These are phyloP conservation scores for Toxotes lorentzi DNA, from an alignment of 2,797 vertebrate species.

Conservation along the genomic window DNA sequence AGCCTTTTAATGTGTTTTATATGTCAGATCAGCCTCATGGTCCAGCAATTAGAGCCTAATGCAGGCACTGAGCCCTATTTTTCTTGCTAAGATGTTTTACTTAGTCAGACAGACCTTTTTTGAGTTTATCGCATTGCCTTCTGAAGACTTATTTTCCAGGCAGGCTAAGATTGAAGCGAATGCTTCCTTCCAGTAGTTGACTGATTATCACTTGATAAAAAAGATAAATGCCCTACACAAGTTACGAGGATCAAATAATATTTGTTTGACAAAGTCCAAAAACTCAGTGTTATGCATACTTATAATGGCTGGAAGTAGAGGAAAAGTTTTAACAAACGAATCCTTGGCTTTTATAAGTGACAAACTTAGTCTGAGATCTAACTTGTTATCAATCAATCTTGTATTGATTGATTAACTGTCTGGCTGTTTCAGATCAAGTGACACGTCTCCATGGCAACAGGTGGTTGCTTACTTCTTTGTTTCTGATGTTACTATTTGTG, in stretches of 20 bases:
- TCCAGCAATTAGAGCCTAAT: conserved; percentile 49
- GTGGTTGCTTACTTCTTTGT: conserved; percentile 20
- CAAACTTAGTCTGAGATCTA: neutral
- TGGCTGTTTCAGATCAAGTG: neutral
- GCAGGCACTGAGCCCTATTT: conserved; percentile 43
- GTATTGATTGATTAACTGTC: neutral
- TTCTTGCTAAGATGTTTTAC: conserved; percentile 34
- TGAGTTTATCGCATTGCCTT: conserved; percentile 40
- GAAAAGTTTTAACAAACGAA: neutral
- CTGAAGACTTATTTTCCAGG: conserved; percentile 23
- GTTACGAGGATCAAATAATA: neutral
- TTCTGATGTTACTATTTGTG: too few relatives aligned
- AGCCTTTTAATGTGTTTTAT: conserved; percentile 74
- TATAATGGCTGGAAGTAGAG: neutral
- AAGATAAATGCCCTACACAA: neutral
- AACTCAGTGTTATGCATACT: neutral
- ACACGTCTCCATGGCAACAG: conserved; percentile 6
- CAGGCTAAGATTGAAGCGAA: conserved; percentile 24
- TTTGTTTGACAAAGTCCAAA: neutral
- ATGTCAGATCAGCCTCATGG: conserved; percentile 61
- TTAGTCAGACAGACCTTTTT: conserved; percentile 35
- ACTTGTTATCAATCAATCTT: neutral
- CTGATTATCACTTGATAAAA: conserved; percentile 21
- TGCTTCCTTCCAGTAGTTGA: conserved; percentile 24
- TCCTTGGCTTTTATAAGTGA: neutral